Percentiles rank a stretch among this genome's conserved stretches.
Conservation (phyloP, 2,888 invertebrate species). For the Agrochola litura region DNA sequence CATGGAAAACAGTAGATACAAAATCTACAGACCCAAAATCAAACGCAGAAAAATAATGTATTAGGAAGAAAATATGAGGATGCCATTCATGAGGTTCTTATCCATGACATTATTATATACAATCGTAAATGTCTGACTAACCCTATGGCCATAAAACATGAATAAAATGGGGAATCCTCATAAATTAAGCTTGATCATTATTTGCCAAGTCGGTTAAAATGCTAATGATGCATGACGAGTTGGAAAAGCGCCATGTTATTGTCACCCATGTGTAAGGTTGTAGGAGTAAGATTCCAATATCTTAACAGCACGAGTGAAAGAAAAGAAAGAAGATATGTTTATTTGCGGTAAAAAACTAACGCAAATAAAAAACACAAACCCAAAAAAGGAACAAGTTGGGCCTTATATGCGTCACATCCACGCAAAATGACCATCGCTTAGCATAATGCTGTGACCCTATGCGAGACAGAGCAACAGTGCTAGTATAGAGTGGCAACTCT, state of each 20-base stretch:
- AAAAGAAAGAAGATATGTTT: no score
- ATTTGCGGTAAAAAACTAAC: no score
- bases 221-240: conserved; percentile 2
- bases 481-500: no score
- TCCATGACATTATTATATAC: background rate
- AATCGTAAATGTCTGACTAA: background rate
- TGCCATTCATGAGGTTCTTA: background rate
- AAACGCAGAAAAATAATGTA: background rate
- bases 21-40: background rate
- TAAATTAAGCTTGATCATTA: background rate
- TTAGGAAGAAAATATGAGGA: background rate
- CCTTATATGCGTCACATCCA: no score
- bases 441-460: no score
- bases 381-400: no score
- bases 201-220: conserved; percentile 3
- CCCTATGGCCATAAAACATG: background rate
- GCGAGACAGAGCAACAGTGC: no score
- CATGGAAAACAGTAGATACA: background rate
- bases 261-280: conserved; percentile 3
- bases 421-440: no score
- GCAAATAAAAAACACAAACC: no score
- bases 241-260: conserved; percentile 38
- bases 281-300: background rate
- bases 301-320: background rate
- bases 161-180: background rate